Evolutionary conservation across 2,797 vertebrate genomes (phyloP), one percentile per base, ranked within the genome.

Genomic region (Ambastaia sidthimunki): DNA sequence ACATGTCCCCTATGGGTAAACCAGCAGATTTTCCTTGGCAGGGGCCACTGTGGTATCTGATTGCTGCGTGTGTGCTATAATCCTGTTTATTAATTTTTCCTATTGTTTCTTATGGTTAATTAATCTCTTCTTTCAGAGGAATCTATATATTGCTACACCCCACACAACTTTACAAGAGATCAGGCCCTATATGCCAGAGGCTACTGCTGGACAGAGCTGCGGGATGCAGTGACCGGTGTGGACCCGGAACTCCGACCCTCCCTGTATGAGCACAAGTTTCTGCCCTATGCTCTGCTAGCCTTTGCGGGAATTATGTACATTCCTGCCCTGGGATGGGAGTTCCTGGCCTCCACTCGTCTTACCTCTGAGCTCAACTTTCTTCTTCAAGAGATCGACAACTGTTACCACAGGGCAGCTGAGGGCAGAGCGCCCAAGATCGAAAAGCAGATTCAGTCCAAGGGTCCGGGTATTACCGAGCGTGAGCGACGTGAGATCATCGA

Each of bases 161-260:
- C 98, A 21, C 96, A 98, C 95, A 99, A 99, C 96, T 99, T 99
- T 93, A 99, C 98, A 86, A 95, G 98, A 84, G 98, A 99, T 93
- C 98, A 99, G 94, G 98, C 98, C 71, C 94, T 99, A 91, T 99
- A 99, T 80, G 98, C 97, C 77, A 93, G 98, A 87, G 98, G 98
- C 94, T 99, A 98, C 94, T 99, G 98, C 94, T 99, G 98, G 98
- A 99, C 97, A 86, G 98, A 99, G 93, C 96, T 99, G 90, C 95
- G 95, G 81, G 98, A 99, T 77, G 96, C 98, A 50, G 82, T 94
- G 82, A 94, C 96, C 76, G 96, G 96, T 34, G 93, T 97, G 85
- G 96, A 99, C 83, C 90, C 94, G 84, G 94, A 93, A 87, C 94
- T 95, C 82, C 96, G 97, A 92, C 97, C 95, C 23, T 99, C 98